Base-by-base conservation (phyloP, 2,113 vertebrate genomes). In the Setophaga coronata region DNA sequence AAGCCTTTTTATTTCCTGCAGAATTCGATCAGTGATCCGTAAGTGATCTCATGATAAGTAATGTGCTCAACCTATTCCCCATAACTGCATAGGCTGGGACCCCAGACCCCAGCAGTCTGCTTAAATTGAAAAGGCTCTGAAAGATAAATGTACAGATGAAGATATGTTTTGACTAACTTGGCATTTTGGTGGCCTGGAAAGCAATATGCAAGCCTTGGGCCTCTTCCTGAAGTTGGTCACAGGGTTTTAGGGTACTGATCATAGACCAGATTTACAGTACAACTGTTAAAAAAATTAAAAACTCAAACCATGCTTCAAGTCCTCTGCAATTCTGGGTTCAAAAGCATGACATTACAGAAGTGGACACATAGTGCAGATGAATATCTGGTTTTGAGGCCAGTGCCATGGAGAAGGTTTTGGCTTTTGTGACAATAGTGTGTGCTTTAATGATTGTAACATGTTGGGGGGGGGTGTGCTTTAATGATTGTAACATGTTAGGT, bases 11-110 rank as follows among this genome's bases (percentile, higher is more conserved):
- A 7, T 51, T 80, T 82, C 50, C 82, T 90, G 45, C 45, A 60
- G 56, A 60, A 42, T 53, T 36, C 1, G 0, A 40, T 82, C 6
- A 2, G n/a, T 31, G 34, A 54, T 12, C 57, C 0, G 0, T 24
- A 45, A 50, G 7, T 8, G n/a, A 60, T 61, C 17, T 36, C 23
- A 18, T n/a, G 12, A 9, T 9, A 78, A 87, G 36, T 2, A 3
- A 18, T 8, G 24, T 43, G 25, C 20, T 47, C 40, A 58, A 21
- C 15, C 31, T 50, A 2, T 24, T 70, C 51, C 23, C 36, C n/a
- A 10, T 8, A 14, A n/a, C 40, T 43, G 20, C n/a, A 34, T 15
- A 47, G 34, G 38, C 1, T 42, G 34, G 61, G n/a, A 69, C 0
- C 4, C 9, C 42, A 14, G 8, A 9, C 2, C 24, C 25, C 58